Evolutionary conservation across 2,113 vertebrate species (phyloP).

Genomic region (Poecilia latipinna): DNA sequence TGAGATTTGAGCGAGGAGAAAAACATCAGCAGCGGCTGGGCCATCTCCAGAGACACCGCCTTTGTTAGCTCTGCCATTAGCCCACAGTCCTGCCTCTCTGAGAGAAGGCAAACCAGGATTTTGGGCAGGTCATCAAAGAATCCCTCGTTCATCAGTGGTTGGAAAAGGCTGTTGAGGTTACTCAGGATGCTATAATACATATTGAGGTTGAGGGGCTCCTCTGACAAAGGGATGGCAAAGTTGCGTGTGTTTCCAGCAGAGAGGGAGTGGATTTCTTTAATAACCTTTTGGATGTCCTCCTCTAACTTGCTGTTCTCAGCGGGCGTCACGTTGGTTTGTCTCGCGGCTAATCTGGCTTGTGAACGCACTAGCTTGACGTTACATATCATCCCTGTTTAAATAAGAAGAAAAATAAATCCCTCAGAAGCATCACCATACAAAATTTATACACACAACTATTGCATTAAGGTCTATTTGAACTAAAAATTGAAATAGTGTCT

Average conservation of each 20-base stretch:
- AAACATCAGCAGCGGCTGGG: conserved; percentile 47
- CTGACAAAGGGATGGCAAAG: background rate
- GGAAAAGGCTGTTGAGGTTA: conserved; percentile 49
- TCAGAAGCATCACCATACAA: background rate
- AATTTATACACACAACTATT: background rate
- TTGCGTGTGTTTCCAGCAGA: conserved; percentile 18
- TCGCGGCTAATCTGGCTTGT: conserved; percentile 35
- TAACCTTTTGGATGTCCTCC: conserved; percentile 54
- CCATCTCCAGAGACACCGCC: conserved; percentile 53
- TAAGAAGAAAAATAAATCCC: background rate
- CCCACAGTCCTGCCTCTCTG: conserved; percentile 71
- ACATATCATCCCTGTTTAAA: conserved; percentile 51
- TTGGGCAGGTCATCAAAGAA: conserved; percentile 70
- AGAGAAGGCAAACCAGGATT: conserved; percentile 71
- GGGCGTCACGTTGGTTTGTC: background rate
- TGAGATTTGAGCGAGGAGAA: conserved; percentile 63
- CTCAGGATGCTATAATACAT: conserved; percentile 53
- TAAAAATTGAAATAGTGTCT: too few relatives aligned
- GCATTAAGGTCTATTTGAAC: background rate
- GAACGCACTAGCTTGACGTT: conserved; percentile 32
- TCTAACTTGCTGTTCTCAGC: conserved; percentile 37
- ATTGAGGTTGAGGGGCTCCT: conserved; percentile 24
- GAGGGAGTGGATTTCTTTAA: conserved; percentile 63
- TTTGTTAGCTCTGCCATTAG: conserved; percentile 70
- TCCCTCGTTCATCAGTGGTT: conserved; percentile 41